These are phyloP conservation scores for Euplexia lucipara DNA, from an alignment of 2,888 invertebrate genomes.

Conservation along the genomic window DNA sequence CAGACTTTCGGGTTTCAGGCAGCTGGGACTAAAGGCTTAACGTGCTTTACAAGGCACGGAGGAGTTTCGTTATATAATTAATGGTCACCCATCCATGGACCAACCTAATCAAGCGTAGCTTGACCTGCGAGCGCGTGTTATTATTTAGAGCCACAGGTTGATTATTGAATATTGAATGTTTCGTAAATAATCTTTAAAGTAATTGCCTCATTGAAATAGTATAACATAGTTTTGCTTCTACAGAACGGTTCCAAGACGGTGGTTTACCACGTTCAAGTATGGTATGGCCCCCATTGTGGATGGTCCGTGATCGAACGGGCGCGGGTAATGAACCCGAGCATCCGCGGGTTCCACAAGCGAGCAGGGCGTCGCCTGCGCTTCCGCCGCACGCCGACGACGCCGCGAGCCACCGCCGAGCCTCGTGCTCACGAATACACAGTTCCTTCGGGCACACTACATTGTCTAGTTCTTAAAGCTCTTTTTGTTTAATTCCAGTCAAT, in stretches of 20 bases:
- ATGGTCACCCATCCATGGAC: no score
- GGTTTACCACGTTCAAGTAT: constrained; percentile 75
- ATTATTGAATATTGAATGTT: constrained; percentile 14
- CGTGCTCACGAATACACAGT: constrained; percentile 77
- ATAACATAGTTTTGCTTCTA: constrained; percentile 44
- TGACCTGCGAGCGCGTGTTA: no score
- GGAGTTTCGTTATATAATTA: no score
- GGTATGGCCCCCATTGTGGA: constrained; percentile 80
- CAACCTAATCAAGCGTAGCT: no score
- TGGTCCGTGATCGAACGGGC: constrained; percentile 77
- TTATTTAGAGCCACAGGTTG: no score
- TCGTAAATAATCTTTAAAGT: constrained; percentile 18
- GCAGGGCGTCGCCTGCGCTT: constrained; percentile 59
- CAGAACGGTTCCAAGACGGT: constrained; percentile 60
- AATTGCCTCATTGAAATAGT: constrained; percentile 45
- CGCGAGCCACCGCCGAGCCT: constrained; percentile 60
- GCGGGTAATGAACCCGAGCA: constrained; percentile 88
- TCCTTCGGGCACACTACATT: constrained; percentile 59
- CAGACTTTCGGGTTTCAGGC: no score
- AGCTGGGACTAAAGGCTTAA: no score
- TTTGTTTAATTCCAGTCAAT: constrained; percentile 43
- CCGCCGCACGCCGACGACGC: constrained; percentile 55
- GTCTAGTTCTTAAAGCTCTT: constrained; percentile 36
- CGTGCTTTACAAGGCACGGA: no score
- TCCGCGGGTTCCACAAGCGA: constrained; percentile 76